Evolutionary conservation across 2,888 invertebrate genomes (phyloP).

Genomic region (Plagodis pulveraria): DNA sequence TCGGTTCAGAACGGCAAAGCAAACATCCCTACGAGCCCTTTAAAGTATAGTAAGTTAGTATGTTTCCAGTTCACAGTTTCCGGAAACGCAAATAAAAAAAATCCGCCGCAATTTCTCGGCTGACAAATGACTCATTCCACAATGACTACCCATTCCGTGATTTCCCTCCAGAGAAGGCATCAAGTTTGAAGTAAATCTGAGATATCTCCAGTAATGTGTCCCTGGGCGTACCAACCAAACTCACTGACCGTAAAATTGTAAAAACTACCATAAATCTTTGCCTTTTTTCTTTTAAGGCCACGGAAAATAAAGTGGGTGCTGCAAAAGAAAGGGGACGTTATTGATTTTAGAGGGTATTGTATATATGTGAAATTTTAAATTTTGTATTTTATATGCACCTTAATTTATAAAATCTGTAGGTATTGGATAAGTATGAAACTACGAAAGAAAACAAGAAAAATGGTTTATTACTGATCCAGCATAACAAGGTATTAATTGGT

Average conservation of each 20-base stretch:
- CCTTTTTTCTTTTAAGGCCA: slow-evolving; percentile 51
- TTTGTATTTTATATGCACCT: no score
- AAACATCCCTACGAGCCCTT: no score
- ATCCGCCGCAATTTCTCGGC: slow-evolving; percentile 46
- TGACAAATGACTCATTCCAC: slow-evolving; percentile 62
- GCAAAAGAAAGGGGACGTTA: slow-evolving; percentile 30
- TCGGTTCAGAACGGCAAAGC: no score
- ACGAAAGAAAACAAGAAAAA: no score
- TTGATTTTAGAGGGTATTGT: slow-evolving; percentile 24
- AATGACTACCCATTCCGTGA: slow-evolving; percentile 72
- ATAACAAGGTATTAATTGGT: no score
- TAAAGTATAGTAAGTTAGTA: no score
- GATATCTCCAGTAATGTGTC: slow-evolving; percentile 79
- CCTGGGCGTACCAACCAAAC: slow-evolving; percentile 70
- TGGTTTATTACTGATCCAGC: no score
- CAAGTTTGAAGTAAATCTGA: slow-evolving; percentile 81
- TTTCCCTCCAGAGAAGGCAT: slow-evolving; percentile 77
- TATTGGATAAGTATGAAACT: no score
- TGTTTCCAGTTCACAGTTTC: background rate
- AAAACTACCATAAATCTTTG: slow-evolving; percentile 81
- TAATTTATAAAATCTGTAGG: no score
- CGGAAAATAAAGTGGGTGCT: slow-evolving; percentile 32
- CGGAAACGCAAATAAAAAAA: slow-evolving; percentile 33
- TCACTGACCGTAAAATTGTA: slow-evolving; percentile 83
- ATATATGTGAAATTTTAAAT: no score